phyloP scores from a whole-genome alignment of 2,113 vertebrate genomes.

The Lasiurus borealis region DNA sequence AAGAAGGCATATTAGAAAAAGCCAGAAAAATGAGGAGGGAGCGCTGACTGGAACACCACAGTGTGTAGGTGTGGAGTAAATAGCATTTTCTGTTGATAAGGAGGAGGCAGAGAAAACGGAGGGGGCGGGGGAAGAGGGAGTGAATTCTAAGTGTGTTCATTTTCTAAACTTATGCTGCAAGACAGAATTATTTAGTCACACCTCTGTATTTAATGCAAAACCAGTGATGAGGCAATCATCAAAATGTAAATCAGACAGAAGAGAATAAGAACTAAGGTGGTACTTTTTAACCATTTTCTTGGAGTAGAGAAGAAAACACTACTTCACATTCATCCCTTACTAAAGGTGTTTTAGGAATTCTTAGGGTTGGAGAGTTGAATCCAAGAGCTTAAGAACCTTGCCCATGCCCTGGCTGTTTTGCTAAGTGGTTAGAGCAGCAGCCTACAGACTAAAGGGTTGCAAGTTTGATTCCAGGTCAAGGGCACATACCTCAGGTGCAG shows the following conservation, averaged over 20 bases:
- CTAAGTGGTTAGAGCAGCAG: too few species aligned
- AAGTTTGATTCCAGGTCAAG: too few species aligned
- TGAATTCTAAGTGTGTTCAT: slow-evolving; percentile 23
- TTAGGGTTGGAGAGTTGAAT: not conserved
- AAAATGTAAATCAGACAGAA: slow-evolving; percentile 68
- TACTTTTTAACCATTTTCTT: slow-evolving; percentile 37
- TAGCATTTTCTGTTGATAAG: slow-evolving; percentile 39
- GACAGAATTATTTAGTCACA: slow-evolving; percentile 73
- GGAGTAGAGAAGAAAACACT: not conserved
- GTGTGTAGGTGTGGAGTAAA: slow-evolving; percentile 57
- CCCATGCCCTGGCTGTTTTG: too few species aligned
- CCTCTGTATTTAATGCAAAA: slow-evolving; percentile 74
- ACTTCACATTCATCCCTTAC: not conserved
- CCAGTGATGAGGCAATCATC: slow-evolving; percentile 62
- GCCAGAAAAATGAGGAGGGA: slow-evolving; percentile 62
- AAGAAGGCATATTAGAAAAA: slow-evolving; percentile 69
- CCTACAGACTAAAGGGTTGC: too few species aligned
- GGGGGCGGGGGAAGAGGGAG: not conserved
- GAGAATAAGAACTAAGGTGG: slow-evolving; percentile 29
- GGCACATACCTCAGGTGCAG: too few species aligned
- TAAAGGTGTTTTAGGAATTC: slow-evolving; percentile 1
- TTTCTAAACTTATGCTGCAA: slow-evolving; percentile 71
- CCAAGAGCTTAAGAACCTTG: not conserved
- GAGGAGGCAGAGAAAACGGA: slow-evolving; percentile 19
- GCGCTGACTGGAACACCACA: not conserved